phyloP scores from a whole-genome alignment of 2,113 vertebrate species.

The Pseudorhombus dupliciocellatus region DNA sequence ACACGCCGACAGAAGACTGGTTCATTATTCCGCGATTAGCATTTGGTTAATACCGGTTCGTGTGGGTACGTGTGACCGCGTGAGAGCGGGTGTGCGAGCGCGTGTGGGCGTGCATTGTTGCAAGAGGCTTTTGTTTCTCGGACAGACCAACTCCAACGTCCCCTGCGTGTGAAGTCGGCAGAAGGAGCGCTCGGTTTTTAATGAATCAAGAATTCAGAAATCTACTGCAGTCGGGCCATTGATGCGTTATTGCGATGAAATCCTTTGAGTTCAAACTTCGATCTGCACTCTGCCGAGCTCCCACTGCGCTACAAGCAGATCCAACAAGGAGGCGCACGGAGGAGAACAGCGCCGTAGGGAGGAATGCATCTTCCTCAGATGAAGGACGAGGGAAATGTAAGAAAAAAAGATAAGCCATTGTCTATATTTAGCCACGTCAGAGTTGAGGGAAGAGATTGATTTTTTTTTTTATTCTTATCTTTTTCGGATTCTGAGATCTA shows the following conservation, averaged over 20 bases:
- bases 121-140: conserved; percentile 44
- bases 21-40: conserved; percentile 48
- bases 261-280: conserved; percentile 57
- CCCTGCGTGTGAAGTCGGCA: conserved; percentile 44
- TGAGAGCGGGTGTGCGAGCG: conserved; percentile 13
- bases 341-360: conserved; percentile 53
- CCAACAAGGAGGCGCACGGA: conserved; percentile 46
- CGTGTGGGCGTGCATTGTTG: conserved; percentile 40
- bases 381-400: conserved; percentile 55
- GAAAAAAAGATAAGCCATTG: conserved; percentile 39
- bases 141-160: conserved; percentile 38
- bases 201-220: conserved; percentile 46
- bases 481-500: conserved; percentile 55
- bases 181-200: conserved; percentile 40
- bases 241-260: conserved; percentile 37
- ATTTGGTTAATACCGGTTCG: conserved; percentile 48
- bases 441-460: conserved; percentile 45
- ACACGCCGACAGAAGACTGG: conserved; percentile 11
- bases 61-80: conserved; percentile 48
- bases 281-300: conserved; percentile 55
- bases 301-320: conserved; percentile 37
- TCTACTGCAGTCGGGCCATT: conserved; percentile 32
- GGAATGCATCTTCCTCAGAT: conserved; percentile 50
- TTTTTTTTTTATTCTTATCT: conserved; percentile 32
- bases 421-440: conserved; percentile 70